Evolutionary conservation across 2,888 invertebrate species (phyloP), one percentile per base, ranked within the genome.

Genomic region (Brassicogethes aeneus): DNA sequence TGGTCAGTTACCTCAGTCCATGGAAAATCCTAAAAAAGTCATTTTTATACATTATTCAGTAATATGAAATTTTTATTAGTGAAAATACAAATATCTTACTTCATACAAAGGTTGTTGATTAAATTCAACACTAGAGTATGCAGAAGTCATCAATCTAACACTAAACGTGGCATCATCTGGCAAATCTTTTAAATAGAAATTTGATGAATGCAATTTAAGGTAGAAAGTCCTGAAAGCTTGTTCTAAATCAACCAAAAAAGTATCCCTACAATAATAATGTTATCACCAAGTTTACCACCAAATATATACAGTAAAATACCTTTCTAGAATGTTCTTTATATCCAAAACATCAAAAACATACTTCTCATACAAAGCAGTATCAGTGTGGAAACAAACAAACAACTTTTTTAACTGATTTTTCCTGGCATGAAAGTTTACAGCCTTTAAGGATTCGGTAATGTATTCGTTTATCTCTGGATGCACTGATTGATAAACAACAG

Each of bases 381-480:
- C 58, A 7, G 70, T 67, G 23, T 76, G 63, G 2, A 70, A 68
- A 46, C 66, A 67, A 15, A 77, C 47, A 50, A 73, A 72, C 2
- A 82, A 55, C 29, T 71, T 66, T 50, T 63, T 69, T 15, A 81
- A 52, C 42, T 73, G 70, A 3, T 68, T 70, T 41, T 56, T 66
- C 55, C 71, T 73, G 12, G 75, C 55, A 54, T 76, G 72, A 53
- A 70, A 73, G 37, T 60, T 61, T 2, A 74, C 64, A 39, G 68
- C 70, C 62, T 71, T 73, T 37, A 80, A 56, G 44, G 72, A 71
- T 42, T 76, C 65, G 41, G 70, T 69, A 23, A 82, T 71, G 54
- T 83, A 83, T 36, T 75, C 69, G 48, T 76, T 79, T 1, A 84
- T 66, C 55, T 80, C 76, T 17, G 82, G 82, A 61, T 83, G 80